A percentile compares a stretch with the other conserved stretches of the same genome.
phyloP scores from a whole-genome alignment of 2,888 invertebrate species.

The Lumbricus terrestris region DNA sequence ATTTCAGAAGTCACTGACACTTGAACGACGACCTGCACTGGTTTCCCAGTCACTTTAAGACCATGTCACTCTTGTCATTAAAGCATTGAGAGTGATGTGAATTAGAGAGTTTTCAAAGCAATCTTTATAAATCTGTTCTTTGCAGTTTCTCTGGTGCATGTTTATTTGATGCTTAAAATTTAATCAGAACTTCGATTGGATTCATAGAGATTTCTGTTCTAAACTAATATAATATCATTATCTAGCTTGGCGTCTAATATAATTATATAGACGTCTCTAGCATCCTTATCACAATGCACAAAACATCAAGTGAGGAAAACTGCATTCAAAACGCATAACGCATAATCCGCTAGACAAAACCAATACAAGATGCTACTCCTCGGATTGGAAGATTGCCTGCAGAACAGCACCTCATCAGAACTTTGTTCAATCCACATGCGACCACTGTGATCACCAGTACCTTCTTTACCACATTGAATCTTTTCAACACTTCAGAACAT shows the following conservation, averaged over 20 bases:
- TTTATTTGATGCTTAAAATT: background rate
- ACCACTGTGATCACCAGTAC: too few species aligned
- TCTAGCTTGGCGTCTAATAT: background rate
- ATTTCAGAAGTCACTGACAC: background rate
- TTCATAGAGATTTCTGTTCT: background rate
- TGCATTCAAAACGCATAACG: background rate
- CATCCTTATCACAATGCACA: too few species aligned
- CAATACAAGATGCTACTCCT: background rate
- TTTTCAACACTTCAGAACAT: too few species aligned
- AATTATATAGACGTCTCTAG: too few species aligned
- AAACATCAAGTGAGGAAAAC: too few species aligned
- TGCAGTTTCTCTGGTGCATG: background rate
- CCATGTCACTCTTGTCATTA: too few species aligned
- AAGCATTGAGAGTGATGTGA: background rate
- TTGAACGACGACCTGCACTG: too few species aligned
- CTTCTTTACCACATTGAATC: background rate
- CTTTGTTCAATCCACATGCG: background rate
- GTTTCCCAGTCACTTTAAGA: too few species aligned
- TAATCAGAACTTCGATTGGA: background rate
- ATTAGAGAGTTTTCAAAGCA: background rate
- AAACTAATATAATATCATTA: background rate
- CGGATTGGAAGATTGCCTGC: too few species aligned
- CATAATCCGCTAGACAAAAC: background rate
- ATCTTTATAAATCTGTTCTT: background rate
- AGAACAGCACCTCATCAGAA: too few species aligned